Conservation (phyloP, 2,113 vertebrate species). For the Dicentrarchus labrax region DNA sequence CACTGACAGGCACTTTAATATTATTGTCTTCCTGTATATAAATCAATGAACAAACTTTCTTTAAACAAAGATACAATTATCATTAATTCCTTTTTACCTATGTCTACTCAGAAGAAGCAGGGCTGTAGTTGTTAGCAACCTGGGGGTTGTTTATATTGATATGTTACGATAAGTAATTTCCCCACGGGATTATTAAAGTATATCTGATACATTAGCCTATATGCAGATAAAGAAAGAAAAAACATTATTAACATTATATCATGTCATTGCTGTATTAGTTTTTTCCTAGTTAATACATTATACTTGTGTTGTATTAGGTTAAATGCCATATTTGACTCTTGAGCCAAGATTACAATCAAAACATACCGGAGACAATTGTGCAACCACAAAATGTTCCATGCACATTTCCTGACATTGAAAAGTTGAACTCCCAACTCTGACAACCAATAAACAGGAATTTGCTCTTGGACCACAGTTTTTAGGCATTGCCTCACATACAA, state of each 20-base stretch:
- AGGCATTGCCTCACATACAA: not conserved
- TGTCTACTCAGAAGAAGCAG: not conserved
- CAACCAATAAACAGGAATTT: not conserved
- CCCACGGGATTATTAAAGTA: no score
- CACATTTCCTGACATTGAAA: not conserved
- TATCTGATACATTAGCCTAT: not conserved
- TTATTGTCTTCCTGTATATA: no score
- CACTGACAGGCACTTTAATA: no score
- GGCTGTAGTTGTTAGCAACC: not conserved
- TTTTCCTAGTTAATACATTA: not conserved
- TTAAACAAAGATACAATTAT: no score
- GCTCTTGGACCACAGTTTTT: not conserved
- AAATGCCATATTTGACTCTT: not conserved
- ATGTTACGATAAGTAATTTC: no score
- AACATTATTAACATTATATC: not conserved
- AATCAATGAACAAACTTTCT: no score
- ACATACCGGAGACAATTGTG: no score
- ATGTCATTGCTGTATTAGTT: no score
- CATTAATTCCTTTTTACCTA: not conserved
- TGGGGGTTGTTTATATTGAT: no score
- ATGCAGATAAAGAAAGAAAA: not conserved
- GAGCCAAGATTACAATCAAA: not conserved
- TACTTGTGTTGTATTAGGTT: not conserved
- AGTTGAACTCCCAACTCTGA: not conserved
- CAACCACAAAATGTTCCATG: not conserved